These are phyloP conservation scores for Echinometra lucunter DNA, from an alignment of 53 echinoderm and acorn worm genomes.

Conservation along the genomic window DNA sequence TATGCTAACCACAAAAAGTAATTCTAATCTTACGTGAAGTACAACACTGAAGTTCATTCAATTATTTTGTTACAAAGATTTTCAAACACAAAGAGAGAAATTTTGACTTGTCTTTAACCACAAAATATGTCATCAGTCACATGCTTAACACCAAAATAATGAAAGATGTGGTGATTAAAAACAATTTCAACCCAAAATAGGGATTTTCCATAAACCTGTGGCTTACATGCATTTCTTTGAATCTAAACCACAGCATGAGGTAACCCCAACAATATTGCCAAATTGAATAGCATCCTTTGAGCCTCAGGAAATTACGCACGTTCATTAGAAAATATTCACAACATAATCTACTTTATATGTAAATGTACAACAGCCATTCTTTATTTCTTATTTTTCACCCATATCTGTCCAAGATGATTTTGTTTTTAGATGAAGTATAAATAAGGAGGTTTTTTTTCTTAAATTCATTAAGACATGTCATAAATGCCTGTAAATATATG, in stretches of 20 bases:
- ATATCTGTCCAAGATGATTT: not conserved
- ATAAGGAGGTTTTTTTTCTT: no score
- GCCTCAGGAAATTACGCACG: not conserved
- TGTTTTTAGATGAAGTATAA: no score
- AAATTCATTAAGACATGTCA: no score
- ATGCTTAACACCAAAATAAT: not conserved
- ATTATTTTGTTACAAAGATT: not conserved
- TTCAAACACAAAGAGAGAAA: not conserved
- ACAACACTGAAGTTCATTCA: not conserved
- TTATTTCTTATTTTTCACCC: not conserved
- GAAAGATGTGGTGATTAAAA: not conserved
- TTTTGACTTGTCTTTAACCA: not conserved
- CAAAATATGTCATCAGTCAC: constrained; percentile 15
- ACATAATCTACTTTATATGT: not conserved
- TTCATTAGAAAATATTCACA: not conserved
- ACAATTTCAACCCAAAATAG: not conserved
- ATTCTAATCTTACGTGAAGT: not conserved
- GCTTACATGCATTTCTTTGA: not conserved
- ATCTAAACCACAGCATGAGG: not conserved
- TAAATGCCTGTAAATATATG: not conserved
- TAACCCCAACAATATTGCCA: not conserved
- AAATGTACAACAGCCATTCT: not conserved
- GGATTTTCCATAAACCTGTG: not conserved
- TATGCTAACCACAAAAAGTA: constrained; percentile 7
- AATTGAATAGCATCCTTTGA: not conserved